Evolutionary conservation across 2,888 invertebrate genomes (phyloP).

Genomic region (Nomada fucata): DNA sequence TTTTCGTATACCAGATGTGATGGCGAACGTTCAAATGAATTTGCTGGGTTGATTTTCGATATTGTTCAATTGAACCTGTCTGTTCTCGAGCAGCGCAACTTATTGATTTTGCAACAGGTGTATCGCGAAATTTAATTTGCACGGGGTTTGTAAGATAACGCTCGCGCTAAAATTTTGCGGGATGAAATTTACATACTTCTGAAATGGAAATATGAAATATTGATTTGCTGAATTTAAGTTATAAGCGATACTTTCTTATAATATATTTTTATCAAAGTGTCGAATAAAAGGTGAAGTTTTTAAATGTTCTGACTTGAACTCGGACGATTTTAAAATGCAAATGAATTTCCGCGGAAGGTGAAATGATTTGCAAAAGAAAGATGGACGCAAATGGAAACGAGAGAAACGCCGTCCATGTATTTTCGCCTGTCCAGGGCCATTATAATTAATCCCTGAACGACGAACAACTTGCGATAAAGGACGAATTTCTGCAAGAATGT

Average conservation of each 20-base stretch:
- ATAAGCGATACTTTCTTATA: too few species aligned
- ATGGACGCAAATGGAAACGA: not conserved
- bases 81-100: not conserved
- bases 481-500: slow-evolving; percentile 50
- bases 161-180: too few species aligned
- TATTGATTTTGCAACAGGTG: not conserved
- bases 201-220: too few species aligned
- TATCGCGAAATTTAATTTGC: too few species aligned
- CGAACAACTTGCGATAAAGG: slow-evolving; percentile 28
- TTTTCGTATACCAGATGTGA: too few species aligned
- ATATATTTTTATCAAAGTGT: not conserved
- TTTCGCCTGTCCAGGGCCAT: slow-evolving; percentile 41
- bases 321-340: not conserved
- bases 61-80: too few species aligned
- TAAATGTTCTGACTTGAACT: not conserved
- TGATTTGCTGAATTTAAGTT: too few species aligned
- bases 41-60: too few species aligned
- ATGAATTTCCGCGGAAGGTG: not conserved
- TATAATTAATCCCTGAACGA: slow-evolving; percentile 58
- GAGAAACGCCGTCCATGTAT: slow-evolving; percentile 19
- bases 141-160: too few species aligned
- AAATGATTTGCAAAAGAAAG: not conserved
- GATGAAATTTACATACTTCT: too few species aligned
- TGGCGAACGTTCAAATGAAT: too few species aligned
- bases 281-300: not conserved